Conservation (phyloP, 2,797 vertebrate genomes). For the Galagoides demidoff region DNA sequence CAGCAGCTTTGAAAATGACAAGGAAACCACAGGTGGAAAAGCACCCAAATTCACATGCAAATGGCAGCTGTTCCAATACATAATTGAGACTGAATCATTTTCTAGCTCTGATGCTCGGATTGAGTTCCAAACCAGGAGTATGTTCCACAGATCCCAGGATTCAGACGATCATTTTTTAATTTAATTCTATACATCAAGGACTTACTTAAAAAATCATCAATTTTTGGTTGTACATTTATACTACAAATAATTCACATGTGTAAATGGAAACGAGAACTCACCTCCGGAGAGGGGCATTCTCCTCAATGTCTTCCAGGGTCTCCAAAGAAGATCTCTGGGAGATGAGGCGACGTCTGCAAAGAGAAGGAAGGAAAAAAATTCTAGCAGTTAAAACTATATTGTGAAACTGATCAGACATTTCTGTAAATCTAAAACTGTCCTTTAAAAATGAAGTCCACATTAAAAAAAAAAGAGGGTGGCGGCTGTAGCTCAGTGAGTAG, state of each 20-base stretch:
- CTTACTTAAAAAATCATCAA: background rate
- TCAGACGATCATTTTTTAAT: background rate
- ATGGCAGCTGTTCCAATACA: background rate
- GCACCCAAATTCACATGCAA: background rate
- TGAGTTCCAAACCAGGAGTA: background rate
- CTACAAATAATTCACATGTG: accelerated
- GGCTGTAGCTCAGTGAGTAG: too few relatives aligned
- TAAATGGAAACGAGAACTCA: slow-evolving; percentile 76
- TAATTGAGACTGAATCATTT: background rate
- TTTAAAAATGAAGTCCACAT: background rate
- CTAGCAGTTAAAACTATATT: background rate
- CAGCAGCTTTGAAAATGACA: background rate
- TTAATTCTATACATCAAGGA: slow-evolving; percentile 1
- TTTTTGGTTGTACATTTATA: background rate
- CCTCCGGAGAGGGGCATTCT: slow-evolving; percentile 98
- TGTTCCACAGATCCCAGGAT: background rate
- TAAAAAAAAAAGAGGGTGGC: background rate
- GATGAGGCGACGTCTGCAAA: slow-evolving; percentile 94
- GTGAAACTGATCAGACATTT: background rate
- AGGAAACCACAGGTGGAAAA: background rate
- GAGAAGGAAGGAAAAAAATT: background rate
- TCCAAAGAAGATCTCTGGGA: slow-evolving; percentile 98
- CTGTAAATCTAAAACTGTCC: background rate
- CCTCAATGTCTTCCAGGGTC: slow-evolving; percentile 99
- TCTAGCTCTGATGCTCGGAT: background rate